These are phyloP conservation scores for Triplophysa tibetana DNA, from an alignment of 2,113 vertebrate genomes.

Conservation along the genomic window DNA sequence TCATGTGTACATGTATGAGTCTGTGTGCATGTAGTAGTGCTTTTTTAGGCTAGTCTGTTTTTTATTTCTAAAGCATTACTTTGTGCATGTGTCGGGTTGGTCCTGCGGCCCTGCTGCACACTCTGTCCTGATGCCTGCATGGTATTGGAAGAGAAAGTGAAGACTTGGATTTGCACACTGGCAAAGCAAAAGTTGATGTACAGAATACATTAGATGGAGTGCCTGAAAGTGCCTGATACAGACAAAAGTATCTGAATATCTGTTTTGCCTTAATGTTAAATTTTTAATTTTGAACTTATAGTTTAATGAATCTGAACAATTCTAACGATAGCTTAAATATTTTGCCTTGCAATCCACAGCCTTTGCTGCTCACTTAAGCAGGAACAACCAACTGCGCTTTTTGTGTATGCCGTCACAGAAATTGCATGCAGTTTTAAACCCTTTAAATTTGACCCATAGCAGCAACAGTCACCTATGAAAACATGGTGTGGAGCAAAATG, in stretches of 20 bases:
- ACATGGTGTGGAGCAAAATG: slow-evolving; percentile 14
- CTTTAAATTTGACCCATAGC: slow-evolving; percentile 39
- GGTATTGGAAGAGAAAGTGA: slow-evolving; percentile 67
- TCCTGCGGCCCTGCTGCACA: slow-evolving; percentile 69
- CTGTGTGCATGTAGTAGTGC: slow-evolving; percentile 24
- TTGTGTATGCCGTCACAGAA: slow-evolving; percentile 42
- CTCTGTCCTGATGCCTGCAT: slow-evolving; percentile 55
- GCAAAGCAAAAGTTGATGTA: not conserved
- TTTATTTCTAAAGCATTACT: slow-evolving; percentile 36
- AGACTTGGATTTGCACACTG: slow-evolving; percentile 15
- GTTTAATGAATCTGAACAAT: not conserved
- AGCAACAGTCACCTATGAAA: slow-evolving; percentile 27
- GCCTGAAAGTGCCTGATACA: not conserved
- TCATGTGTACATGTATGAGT: slow-evolving; percentile 15
- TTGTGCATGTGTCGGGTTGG: slow-evolving; percentile 60
- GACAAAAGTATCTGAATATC: not conserved
- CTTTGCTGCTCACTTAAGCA: slow-evolving; percentile 12
- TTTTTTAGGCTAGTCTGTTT: slow-evolving; percentile 17
- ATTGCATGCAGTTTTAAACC: slow-evolving; percentile 49
- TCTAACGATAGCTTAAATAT: not conserved
- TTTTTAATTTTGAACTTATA: not conserved
- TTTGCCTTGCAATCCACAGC: slow-evolving; percentile 21
- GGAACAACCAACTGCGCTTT: slow-evolving; percentile 22
- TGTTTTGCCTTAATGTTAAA: slow-evolving; percentile 9
- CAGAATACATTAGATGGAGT: not conserved